Evolutionary conservation across 2,888 invertebrate species (phyloP), one percentile per base, ranked within the genome.

Genomic region (Pandemis corylana): DNA sequence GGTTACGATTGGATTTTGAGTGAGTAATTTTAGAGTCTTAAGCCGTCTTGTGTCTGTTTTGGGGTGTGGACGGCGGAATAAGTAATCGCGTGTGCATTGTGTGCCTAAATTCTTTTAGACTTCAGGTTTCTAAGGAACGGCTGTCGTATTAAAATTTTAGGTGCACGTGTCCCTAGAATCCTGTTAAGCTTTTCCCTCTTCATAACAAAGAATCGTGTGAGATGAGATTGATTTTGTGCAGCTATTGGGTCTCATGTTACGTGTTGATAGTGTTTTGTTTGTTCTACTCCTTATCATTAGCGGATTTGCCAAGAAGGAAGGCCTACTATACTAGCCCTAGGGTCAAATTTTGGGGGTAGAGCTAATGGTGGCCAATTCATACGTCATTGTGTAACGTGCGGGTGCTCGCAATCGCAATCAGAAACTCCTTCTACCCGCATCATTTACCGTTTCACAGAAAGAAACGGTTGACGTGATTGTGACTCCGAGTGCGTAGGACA

Each of bases 11-110:
- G 51, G 49, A 36, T 61, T 61, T 62, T 28, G 51, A 51, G 42
- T n/a, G 41, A 44, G 28, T 36, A 42, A 42, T 20, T 73, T 65
- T n/a, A 42, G 65, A 15, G 49, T 61, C 61, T 51, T 70, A 61
- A 9, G 49, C 61, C 59, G 12, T 69, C 42, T 69, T 5, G 51
- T 53, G 62, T 7, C 62, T 28, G 62, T 10, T 13, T 12, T 3
- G 10, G n/a, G 13, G 49, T 42, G 59, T 44, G 42, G 59, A 69
- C 65, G 42, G 20, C 12, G 49, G 59, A 69, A 68, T 74, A 69
- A 73, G 69, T 65, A 46, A 69, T 68, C 41, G 56, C 72, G 51
- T 68, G 72, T 64, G 73, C 56, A 72, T 68, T 68, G 63, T 68
- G 41, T 44, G 61, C 42, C 66, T 66, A 66, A 67, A 72, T 61